Evolutionary conservation across 2,888 invertebrate genomes (phyloP).

Genomic region (Tiliacea aurago): DNA sequence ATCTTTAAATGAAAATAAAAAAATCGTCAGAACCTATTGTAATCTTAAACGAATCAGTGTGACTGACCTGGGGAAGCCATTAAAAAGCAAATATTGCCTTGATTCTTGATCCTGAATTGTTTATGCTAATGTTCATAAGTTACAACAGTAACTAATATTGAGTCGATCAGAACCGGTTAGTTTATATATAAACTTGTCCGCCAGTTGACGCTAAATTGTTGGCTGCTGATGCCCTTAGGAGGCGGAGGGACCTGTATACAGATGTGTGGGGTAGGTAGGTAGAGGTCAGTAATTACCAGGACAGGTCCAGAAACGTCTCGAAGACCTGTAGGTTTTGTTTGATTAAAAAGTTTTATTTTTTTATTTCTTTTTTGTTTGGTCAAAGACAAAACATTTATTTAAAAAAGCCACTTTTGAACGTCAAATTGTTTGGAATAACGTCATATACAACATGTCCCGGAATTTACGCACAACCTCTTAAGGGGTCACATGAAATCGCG

Average conservation of each 20-base stretch:
- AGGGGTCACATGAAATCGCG: too few relatives aligned
- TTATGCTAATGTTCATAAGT: slow-evolving; percentile 70
- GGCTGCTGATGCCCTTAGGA: slow-evolving; percentile 34
- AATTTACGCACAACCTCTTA: too few relatives aligned
- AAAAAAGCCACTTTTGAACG: too few relatives aligned
- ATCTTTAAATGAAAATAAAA: too few relatives aligned
- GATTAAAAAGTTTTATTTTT: too few relatives aligned
- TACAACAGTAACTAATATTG: slow-evolving; percentile 48
- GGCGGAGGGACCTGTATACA: slow-evolving; percentile 5
- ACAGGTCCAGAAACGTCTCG: background rate
- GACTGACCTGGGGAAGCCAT: slow-evolving; percentile 36
- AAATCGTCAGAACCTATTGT: background rate
- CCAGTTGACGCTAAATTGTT: slow-evolving; percentile 35
- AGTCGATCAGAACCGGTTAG: slow-evolving; percentile 74
- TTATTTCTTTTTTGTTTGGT: too few relatives aligned
- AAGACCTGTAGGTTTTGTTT: slow-evolving; percentile 3
- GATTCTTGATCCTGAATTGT: slow-evolving; percentile 67
- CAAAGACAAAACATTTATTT: too few relatives aligned
- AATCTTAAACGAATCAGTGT: slow-evolving; percentile 19
- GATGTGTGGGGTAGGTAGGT: background rate
- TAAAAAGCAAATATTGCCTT: slow-evolving; percentile 40
- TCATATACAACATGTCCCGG: too few relatives aligned
- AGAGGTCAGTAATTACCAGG: background rate
- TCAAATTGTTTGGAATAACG: too few relatives aligned
- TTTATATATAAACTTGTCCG: slow-evolving; percentile 56